Evolutionary conservation across 2,888 invertebrate genomes (phyloP).

Genomic region (Melanostoma scalare): DNA sequence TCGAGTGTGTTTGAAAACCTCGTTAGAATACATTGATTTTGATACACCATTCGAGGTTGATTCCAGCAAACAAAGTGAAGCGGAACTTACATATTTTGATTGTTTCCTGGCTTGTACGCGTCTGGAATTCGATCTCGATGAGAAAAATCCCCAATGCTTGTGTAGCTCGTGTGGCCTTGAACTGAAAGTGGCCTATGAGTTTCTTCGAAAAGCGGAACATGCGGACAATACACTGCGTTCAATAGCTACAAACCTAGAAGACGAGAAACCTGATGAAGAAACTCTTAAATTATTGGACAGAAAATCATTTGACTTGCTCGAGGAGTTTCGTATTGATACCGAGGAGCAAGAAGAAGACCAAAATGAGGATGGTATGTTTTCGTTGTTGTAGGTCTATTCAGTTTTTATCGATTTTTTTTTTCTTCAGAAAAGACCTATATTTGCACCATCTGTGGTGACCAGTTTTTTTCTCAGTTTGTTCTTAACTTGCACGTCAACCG

Average conservation of each 20-base stretch:
- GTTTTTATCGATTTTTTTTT: background rate
- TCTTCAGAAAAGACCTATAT: slow-evolving; percentile 58
- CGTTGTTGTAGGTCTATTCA: no score
- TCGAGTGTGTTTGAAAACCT: slow-evolving; percentile 74
- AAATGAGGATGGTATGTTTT: slow-evolving; percentile 49
- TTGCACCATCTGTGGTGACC: slow-evolving; percentile 61
- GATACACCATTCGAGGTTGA: slow-evolving; percentile 72
- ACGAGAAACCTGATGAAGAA: slow-evolving; percentile 52
- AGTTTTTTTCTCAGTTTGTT: slow-evolving; percentile 64
- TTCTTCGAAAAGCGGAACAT: slow-evolving; percentile 72
- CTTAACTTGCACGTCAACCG: slow-evolving; percentile 60
- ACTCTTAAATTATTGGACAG: no score
- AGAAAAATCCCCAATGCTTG: slow-evolving; percentile 69
- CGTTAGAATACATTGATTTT: slow-evolving; percentile 74
- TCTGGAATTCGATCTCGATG: slow-evolving; percentile 60
- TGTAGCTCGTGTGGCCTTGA: slow-evolving; percentile 74
- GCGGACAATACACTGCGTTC: slow-evolving; percentile 71
- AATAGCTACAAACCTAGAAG: slow-evolving; percentile 34
- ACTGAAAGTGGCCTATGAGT: slow-evolving; percentile 73
- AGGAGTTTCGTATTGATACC: no score
- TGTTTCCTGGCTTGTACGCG: slow-evolving; percentile 75
- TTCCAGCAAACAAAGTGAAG: slow-evolving; percentile 21
- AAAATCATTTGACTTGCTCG: no score
- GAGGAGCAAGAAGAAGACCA: slow-evolving; percentile 16
- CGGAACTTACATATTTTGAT: slow-evolving; percentile 73